These are phyloP conservation scores for Corythoichthys haematopterus DNA, from an alignment of 2,113 vertebrate species.

Conservation along the genomic window DNA sequence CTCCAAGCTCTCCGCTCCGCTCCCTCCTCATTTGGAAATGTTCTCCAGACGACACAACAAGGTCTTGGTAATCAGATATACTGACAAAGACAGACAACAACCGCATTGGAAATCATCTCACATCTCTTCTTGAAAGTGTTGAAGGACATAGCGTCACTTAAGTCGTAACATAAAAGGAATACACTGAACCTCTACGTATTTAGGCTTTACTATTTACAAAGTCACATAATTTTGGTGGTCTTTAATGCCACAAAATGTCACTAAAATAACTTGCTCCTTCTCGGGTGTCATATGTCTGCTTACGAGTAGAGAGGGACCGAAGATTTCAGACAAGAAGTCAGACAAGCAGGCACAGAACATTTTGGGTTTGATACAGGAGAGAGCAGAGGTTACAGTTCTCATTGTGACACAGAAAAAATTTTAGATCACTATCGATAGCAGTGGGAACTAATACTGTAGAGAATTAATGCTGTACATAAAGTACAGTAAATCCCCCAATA, in stretches of 20 bases:
- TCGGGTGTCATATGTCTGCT: too few species aligned
- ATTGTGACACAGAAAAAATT: too few species aligned
- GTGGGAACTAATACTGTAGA: too few species aligned
- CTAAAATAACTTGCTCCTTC: too few species aligned
- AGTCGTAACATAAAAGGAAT: conserved; percentile 26
- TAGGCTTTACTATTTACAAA: background rate
- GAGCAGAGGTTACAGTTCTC: too few species aligned
- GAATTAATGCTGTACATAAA: too few species aligned
- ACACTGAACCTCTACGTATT: background rate
- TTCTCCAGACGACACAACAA: conserved; percentile 47
- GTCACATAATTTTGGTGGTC: background rate
- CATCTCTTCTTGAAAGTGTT: conserved; percentile 56
- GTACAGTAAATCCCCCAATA: too few species aligned
- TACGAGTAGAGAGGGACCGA: too few species aligned
- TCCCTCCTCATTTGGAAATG: conserved; percentile 30
- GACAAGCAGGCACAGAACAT: too few species aligned
- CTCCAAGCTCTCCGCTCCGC: conserved; percentile 19
- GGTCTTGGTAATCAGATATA: conserved; percentile 52
- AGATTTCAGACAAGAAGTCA: too few species aligned
- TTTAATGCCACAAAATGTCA: background rate
- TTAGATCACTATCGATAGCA: too few species aligned
- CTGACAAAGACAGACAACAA: conserved; percentile 35
- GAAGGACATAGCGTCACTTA: conserved; percentile 57
- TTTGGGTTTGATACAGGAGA: too few species aligned
- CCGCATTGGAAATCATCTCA: conserved; percentile 59